These are phyloP conservation scores for Avahi laniger DNA, from an alignment of 2,797 vertebrate species.

Conservation along the genomic window DNA sequence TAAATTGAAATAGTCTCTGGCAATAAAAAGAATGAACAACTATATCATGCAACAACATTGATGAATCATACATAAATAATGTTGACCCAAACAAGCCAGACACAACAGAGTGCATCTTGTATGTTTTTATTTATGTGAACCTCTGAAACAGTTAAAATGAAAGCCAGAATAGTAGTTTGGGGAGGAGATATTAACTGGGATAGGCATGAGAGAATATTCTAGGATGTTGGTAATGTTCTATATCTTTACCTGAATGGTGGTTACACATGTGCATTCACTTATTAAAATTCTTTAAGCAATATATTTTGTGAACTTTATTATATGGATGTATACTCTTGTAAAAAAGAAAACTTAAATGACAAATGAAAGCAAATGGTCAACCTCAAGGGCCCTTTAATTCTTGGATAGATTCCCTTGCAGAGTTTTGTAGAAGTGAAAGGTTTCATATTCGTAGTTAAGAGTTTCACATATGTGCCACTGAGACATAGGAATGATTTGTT, in stretches of 20 bases:
- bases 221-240: not conserved
- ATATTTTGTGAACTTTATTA: not conserved
- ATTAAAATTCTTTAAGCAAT: slow-evolving; percentile 18
- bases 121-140: slow-evolving; percentile 9
- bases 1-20: not conserved
- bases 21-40: slow-evolving; percentile 6
- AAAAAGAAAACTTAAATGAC: not conserved
- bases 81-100: not conserved
- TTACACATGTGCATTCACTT: not conserved
- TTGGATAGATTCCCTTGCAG: slow-evolving; percentile 6
- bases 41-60: not conserved
- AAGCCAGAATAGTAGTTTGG: not conserved
- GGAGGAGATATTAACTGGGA: not conserved
- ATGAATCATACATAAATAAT: slow-evolving; percentile 19
- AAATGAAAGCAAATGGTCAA: slow-evolving; percentile 11
- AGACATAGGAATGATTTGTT: slow-evolving; percentile 10
- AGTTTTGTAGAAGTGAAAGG: not conserved
- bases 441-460: slow-evolving; percentile 16
- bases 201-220: not conserved
- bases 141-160: slow-evolving; percentile 1
- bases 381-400: not conserved
- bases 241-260: not conserved
- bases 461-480: not conserved
- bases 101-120: not conserved
- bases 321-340: not conserved